These are phyloP conservation scores for Eulemur coronatus DNA, from an alignment of 2,797 vertebrate genomes.

Conservation along the genomic window DNA sequence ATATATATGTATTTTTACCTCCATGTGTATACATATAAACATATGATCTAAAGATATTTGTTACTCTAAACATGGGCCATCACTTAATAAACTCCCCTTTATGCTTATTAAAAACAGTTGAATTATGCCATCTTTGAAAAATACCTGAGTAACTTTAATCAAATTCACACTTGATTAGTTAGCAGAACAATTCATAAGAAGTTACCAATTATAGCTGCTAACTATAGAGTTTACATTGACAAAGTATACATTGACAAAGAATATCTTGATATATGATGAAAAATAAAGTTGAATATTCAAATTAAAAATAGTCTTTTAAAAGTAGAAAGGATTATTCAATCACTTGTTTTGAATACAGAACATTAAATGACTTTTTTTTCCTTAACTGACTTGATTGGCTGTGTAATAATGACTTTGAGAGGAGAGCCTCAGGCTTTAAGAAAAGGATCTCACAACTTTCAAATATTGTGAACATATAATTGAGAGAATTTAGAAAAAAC, in stretches of 20 bases:
- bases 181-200: not conserved
- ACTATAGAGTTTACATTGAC: not conserved
- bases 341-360: not conserved
- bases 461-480: not conserved
- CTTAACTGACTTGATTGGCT: not conserved
- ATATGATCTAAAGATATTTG: not conserved
- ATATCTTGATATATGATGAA: not conserved
- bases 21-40: not conserved
- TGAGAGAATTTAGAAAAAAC: not conserved
- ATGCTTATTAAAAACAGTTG: not conserved
- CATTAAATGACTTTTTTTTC: not conserved
- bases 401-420: not conserved
- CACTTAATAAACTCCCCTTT: not conserved
- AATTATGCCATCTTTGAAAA: not conserved
- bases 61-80: not conserved
- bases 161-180: not conserved
- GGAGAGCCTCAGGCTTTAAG: not conserved
- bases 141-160: not conserved
- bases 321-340: not conserved
- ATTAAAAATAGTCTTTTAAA: not conserved
- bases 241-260: not conserved
- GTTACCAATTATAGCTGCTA: not conserved
- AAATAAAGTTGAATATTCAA: not conserved
- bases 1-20: not conserved
- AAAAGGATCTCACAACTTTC: not conserved